Percentiles rank a stretch among this genome's conserved stretches.
These are phyloP conservation scores for Netelia virgata DNA, from an alignment of 2,888 invertebrate genomes.

Conservation along the genomic window DNA sequence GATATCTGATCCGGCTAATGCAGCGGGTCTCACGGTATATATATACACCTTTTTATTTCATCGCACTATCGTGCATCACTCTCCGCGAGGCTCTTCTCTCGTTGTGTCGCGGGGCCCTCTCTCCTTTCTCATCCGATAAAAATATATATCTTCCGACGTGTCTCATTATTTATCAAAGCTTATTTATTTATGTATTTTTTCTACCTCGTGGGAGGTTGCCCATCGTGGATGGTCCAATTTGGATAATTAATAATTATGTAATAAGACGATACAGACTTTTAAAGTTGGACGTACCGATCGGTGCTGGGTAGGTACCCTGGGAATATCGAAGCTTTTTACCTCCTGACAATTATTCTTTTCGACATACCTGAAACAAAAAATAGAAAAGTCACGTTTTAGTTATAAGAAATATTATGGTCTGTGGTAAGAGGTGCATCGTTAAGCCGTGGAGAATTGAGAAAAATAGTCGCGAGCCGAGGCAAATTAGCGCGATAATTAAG, in stretches of 20 bases:
- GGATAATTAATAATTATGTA: slow-evolving; percentile 8
- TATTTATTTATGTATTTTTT: slow-evolving; percentile 57
- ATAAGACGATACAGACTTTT: neutral
- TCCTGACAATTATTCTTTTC: slow-evolving; percentile 1
- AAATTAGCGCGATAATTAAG: slow-evolving; percentile 71
- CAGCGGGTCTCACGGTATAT: slow-evolving; percentile 69
- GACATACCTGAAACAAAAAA: slow-evolving; percentile 71
- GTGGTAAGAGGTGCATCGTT: slow-evolving; percentile 47
- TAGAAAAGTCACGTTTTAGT: slow-evolving; percentile 31
- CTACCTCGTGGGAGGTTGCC: slow-evolving; percentile 22
- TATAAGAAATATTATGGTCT: slow-evolving; percentile 3
- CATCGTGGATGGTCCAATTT: slow-evolving; percentile 1
- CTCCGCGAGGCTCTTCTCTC: slow-evolving; percentile 31
- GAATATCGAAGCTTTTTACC: neutral
- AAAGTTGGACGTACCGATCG: neutral
- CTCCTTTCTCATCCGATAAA: slow-evolving; percentile 72
- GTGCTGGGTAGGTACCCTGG: neutral
- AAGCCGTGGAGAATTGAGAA: neutral
- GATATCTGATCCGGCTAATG: slow-evolving; percentile 80
- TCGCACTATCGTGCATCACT: slow-evolving; percentile 73
- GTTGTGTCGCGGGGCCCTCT: slow-evolving; percentile 73
- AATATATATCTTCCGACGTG: slow-evolving; percentile 72
- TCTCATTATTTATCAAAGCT: slow-evolving; percentile 78
- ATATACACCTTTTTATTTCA: slow-evolving; percentile 37
- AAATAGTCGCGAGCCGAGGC: slow-evolving; percentile 52